phyloP scores from a whole-genome alignment of 2,113 vertebrate genomes.

The Callocephalon fimbriatum region DNA sequence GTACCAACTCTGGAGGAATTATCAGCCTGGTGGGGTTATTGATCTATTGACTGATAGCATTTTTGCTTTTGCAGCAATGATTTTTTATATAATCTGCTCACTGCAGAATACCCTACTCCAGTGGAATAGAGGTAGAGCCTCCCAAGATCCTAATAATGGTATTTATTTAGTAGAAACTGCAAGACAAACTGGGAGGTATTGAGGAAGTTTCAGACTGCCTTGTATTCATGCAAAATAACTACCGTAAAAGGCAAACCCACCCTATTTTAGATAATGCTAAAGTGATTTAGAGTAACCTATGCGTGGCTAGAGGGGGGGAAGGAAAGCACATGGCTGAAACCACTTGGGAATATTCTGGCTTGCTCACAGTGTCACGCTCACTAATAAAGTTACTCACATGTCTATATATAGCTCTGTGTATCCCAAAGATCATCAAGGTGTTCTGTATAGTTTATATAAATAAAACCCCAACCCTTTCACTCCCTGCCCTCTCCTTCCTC shows the following conservation, averaged over 20 bases:
- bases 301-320: neutral
- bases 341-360: neutral
- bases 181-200: neutral
- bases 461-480: neutral
- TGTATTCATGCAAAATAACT: neutral
- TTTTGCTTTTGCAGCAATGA: neutral
- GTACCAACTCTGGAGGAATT: neutral
- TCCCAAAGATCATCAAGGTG: neutral
- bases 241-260: conserved; percentile 13
- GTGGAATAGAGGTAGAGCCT: neutral
- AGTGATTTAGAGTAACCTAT: neutral
- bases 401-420: conserved; percentile 42
- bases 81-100: neutral
- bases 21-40: neutral
- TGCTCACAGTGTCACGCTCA: neutral
- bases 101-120: neutral
- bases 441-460: neutral
- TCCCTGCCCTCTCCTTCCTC: neutral
- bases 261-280: neutral
- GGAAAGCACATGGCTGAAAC: conserved; percentile 15
- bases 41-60: neutral
- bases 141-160: neutral
- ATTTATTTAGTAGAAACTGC: neutral
- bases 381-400: neutral
- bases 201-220: neutral